Percentiles rank a stretch among this genome's conserved stretches.
Evolutionary conservation across 2,113 vertebrate genomes (phyloP).

Genomic region (Paradisaea rubra): DNA sequence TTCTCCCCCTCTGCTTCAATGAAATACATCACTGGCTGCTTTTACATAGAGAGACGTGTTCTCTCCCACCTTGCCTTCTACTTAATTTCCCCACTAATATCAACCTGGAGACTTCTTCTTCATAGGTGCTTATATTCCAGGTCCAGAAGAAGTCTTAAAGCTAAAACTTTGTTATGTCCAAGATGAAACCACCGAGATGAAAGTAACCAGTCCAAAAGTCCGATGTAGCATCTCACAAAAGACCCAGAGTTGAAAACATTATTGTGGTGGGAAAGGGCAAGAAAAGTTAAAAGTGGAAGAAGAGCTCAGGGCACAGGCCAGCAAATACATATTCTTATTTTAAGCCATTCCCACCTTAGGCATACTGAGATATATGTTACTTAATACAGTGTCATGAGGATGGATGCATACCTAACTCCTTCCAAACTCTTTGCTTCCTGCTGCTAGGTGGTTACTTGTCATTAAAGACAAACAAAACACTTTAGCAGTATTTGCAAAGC

Average conservation of each 20-base stretch:
- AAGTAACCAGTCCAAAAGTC: neutral
- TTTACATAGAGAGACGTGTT: rapidly evolving
- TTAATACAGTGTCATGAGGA: neutral
- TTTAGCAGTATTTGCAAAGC: neutral
- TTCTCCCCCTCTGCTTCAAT: neutral
- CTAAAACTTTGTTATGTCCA: neutral
- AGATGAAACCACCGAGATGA: neutral
- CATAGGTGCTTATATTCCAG: neutral
- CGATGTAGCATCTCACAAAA: neutral
- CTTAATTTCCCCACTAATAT: neutral
- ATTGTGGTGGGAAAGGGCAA: neutral
- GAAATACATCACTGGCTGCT: neutral
- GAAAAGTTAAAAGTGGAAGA: neutral
- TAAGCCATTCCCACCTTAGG: neutral
- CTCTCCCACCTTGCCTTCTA: neutral
- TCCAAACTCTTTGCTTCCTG: neutral
- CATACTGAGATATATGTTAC: neutral
- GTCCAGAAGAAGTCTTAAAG: neutral
- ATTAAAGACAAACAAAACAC: neutral
- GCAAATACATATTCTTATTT: neutral
- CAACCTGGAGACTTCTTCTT: neutral
- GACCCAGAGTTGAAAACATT: neutral
- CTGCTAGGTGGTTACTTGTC: neutral
- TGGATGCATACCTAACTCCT: neutral
- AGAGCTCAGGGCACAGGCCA: neutral